These are phyloP conservation scores for Percina caprodes DNA, from an alignment of 2,113 vertebrate species.

Conservation along the genomic window DNA sequence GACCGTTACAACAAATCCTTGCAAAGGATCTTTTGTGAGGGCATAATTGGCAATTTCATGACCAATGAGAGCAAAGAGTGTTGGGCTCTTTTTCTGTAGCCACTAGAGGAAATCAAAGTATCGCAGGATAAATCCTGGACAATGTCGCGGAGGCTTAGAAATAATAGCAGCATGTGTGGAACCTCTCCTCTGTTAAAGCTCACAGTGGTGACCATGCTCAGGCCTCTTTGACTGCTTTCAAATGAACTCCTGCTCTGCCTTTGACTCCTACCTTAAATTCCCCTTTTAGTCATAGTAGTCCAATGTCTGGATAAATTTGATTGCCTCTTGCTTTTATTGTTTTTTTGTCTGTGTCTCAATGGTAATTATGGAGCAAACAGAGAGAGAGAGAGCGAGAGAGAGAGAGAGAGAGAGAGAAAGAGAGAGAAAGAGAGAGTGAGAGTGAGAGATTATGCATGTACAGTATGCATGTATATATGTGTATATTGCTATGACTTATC, in stretches of 20 bases:
- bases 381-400: background rate
- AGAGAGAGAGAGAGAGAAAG: no score
- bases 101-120: slow-evolving; percentile 14
- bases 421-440: no score
- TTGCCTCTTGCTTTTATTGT: slow-evolving; percentile 15
- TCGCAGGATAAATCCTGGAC: slow-evolving; percentile 15
- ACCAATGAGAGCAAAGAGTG: slow-evolving; percentile 16
- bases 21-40: background rate
- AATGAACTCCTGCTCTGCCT: background rate
- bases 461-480: background rate
- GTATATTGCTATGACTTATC: background rate
- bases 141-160: slow-evolving; percentile 8
- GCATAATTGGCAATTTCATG: slow-evolving; percentile 2
- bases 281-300: slow-evolving; percentile 20
- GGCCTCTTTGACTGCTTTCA: background rate
- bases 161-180: background rate
- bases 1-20: slow-evolving; percentile 6
- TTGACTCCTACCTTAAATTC: slow-evolving; percentile 8
- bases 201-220: background rate
- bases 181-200: background rate
- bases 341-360: slow-evolving; percentile 65
- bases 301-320: slow-evolving; percentile 38
- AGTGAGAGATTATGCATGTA: no score
- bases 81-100: slow-evolving; percentile 12
- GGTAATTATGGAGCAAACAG: background rate